These are phyloP conservation scores for Mythimna pallens DNA, from an alignment of 2,888 invertebrate genomes.

Conservation along the genomic window DNA sequence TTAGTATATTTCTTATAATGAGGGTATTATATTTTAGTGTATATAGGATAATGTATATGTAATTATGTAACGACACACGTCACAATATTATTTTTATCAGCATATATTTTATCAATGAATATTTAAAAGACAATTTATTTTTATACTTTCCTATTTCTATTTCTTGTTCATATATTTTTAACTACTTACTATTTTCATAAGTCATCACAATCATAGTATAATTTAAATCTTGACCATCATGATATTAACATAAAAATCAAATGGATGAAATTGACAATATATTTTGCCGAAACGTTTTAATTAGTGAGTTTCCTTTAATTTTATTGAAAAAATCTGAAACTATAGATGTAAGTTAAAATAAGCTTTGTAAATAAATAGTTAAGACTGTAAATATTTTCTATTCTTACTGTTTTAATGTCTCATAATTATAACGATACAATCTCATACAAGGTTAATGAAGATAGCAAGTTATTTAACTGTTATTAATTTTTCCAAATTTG, in stretches of 20 bases:
- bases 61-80: constrained; percentile 29
- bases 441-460: constrained; percentile 25
- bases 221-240: constrained; percentile 29
- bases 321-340: constrained; percentile 63
- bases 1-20: constrained; percentile 80
- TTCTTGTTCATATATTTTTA: constrained; percentile 38
- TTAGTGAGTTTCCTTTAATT: constrained; percentile 54
- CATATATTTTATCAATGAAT: constrained; percentile 44
- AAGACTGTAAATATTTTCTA: constrained; percentile 75
- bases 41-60: constrained; percentile 72
- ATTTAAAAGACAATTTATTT: constrained; percentile 51
- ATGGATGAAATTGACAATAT: constrained; percentile 22
- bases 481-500: constrained; percentile 29
- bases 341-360: constrained; percentile 59
- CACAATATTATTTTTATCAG: constrained; percentile 35
- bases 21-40: constrained; percentile 85
- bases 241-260: constrained; percentile 32
- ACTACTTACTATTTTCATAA: constrained; percentile 25
- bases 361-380: constrained; percentile 72
- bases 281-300: constrained; percentile 47
- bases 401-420: constrained; percentile 61
- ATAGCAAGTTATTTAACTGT: constrained; percentile 10
- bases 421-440: constrained; percentile 43
- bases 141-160: constrained; percentile 41
- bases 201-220: constrained; percentile 28